A percentile compares a stretch with the other conserved stretches of the same genome.
phyloP scores from a whole-genome alignment of 1,140 invertebrate species.

The Colletes gigas region DNA sequence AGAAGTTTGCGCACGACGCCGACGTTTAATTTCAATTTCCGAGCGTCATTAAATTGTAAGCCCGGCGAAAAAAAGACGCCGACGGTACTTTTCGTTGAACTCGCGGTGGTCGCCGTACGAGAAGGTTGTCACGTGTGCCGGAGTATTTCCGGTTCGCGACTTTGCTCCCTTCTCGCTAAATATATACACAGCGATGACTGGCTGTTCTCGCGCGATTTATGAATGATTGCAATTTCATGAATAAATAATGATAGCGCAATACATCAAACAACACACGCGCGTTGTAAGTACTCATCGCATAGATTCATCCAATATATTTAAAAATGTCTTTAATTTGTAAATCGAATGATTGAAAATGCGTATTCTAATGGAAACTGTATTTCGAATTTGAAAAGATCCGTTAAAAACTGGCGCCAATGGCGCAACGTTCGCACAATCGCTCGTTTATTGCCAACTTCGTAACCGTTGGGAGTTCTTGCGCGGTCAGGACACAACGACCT shows the following conservation, averaged over 20 bases:
- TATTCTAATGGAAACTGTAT: background rate
- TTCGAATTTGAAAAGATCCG: too few relatives aligned
- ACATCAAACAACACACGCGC: too few relatives aligned
- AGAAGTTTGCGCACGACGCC: slow-evolving; percentile 6
- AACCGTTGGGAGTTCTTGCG: slow-evolving; percentile 29
- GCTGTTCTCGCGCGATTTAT: background rate
- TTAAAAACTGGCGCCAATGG: background rate
- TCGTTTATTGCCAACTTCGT: slow-evolving; percentile 45
- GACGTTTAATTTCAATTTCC: slow-evolving; percentile 21
- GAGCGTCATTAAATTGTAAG: background rate
- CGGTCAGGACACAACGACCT: slow-evolving; percentile 43
- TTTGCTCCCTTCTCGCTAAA: background rate
- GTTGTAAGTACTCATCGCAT: too few relatives aligned
- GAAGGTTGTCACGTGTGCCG: too few relatives aligned
- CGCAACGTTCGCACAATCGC: slow-evolving; percentile 44
- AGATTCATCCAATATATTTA: too few relatives aligned
- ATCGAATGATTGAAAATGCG: too few relatives aligned
- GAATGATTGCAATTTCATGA: too few relatives aligned
- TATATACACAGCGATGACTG: background rate
- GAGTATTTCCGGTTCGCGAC: background rate
- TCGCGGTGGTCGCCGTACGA: too few relatives aligned
- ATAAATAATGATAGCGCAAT: too few relatives aligned
- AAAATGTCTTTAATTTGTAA: too few relatives aligned
- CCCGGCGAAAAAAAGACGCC: background rate
- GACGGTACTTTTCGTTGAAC: too few relatives aligned